Conservation (phyloP, 92 coral and sea anemone species). For the Micromussa lordhowensis region DNA sequence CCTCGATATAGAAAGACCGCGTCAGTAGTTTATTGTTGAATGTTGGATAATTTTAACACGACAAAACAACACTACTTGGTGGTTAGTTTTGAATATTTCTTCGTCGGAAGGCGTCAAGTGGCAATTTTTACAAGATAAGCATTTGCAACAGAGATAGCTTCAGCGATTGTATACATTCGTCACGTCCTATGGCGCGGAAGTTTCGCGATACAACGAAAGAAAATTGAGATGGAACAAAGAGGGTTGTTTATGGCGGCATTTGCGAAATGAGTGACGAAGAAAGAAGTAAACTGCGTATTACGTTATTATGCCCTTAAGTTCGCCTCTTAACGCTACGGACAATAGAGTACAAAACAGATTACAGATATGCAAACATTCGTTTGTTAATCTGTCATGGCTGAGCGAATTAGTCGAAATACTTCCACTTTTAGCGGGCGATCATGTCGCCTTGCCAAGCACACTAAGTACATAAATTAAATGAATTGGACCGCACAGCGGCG, state of each 20-base stretch:
- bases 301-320: constrained; percentile 39
- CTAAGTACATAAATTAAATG: neutral
- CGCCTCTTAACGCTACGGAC: constrained; percentile 39
- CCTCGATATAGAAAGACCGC: constrained; percentile 25
- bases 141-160: constrained; percentile 20
- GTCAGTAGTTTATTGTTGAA: neutral
- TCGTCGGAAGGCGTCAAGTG: constrained; percentile 57
- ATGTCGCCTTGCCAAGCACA: neutral
- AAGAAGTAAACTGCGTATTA: constrained; percentile 26
- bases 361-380: constrained; percentile 51
- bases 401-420: constrained; percentile 1
- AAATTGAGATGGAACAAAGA: neutral
- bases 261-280: constrained; percentile 6
- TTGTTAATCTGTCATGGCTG: constrained; percentile 47
- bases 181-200: constrained; percentile 11
- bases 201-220: constrained; percentile 13
- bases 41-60: neutral
- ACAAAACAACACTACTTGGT: constrained; percentile 29
- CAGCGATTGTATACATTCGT: constrained; percentile 24
- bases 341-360: constrained; percentile 56
- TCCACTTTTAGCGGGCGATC: neutral
- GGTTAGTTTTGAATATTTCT: constrained; percentile 48
- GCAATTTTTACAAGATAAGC: constrained; percentile 46
- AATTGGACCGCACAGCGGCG: neutral
- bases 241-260: constrained; percentile 14